These are phyloP conservation scores for Cephalopachus bancanus DNA, from an alignment of 2,797 vertebrate genomes.

Conservation along the genomic window DNA sequence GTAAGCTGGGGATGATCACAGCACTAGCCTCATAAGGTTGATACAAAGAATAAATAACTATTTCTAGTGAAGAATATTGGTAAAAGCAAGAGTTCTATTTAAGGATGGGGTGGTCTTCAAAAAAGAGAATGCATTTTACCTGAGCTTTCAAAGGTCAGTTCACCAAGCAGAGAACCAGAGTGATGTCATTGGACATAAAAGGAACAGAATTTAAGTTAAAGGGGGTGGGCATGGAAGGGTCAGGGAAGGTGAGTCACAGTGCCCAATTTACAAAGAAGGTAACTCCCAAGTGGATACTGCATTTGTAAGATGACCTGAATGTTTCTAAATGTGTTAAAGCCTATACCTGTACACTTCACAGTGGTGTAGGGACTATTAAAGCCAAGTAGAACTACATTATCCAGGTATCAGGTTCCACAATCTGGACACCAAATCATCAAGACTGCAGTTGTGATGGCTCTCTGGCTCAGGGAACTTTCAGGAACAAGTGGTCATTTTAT, in stretches of 20 bases:
- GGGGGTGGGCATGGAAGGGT: neutral
- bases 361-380: neutral
- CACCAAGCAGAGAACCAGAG: neutral
- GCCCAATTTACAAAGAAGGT: neutral
- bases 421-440: neutral
- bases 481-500: neutral
- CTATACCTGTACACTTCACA: neutral
- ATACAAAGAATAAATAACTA: neutral
- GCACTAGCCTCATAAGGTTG: neutral
- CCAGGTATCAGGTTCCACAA: neutral
- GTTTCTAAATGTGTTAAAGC: constrained; percentile 12
- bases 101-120: neutral
- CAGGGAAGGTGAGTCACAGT: neutral
- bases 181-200: constrained; percentile 4
- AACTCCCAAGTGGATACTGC: neutral
- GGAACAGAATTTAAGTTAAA: neutral
- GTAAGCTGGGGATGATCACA: neutral
- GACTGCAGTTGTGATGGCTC: neutral
- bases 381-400: neutral
- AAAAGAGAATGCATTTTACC: neutral
- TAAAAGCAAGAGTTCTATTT: neutral
- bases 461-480: neutral
- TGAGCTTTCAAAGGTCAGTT: neutral
- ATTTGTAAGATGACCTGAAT: neutral
- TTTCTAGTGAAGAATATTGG: neutral